phyloP scores from a whole-genome alignment of 1,140 invertebrate genomes.

The Drosophila teissieri region DNA sequence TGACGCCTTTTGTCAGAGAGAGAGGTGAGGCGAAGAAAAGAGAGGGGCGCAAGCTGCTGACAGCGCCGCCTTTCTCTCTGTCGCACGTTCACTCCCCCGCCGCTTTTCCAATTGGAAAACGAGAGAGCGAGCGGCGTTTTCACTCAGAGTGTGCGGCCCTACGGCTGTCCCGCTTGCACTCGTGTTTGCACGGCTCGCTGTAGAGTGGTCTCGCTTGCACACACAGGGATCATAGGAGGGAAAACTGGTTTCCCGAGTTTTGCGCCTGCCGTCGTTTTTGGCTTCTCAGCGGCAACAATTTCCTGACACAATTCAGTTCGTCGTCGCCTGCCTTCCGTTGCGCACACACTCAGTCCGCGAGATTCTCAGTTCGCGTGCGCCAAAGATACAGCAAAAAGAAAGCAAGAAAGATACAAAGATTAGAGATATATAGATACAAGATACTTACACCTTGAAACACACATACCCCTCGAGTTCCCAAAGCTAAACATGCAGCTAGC shows the following conservation, averaged over 20 bases:
- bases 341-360: slow-evolving; percentile 80
- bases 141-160: slow-evolving; percentile 10
- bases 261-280: slow-evolving; percentile 41
- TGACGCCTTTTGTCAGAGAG: slow-evolving; percentile 57
- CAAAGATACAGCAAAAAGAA: slow-evolving; percentile 17
- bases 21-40: slow-evolving; percentile 5
- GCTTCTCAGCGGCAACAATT: slow-evolving; percentile 68
- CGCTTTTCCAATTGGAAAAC: slow-evolving; percentile 41
- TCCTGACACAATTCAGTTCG: slow-evolving; percentile 84
- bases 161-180: slow-evolving; percentile 28
- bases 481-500: slow-evolving; percentile 45
- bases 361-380: slow-evolving; percentile 55
- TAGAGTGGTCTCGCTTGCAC: slow-evolving; percentile 36
- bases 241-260: slow-evolving; percentile 76
- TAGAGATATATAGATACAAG: slow-evolving; percentile 36
- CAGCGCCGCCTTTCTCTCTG: slow-evolving; percentile 44
- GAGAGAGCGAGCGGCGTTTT: slow-evolving; percentile 26
- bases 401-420: slow-evolving; percentile 40
- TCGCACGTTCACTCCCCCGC: slow-evolving; percentile 41
- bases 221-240: slow-evolving; percentile 9
- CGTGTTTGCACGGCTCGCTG: too few species aligned
- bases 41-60: slow-evolving; percentile 12
- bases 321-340: slow-evolving; percentile 82
- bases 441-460: not conserved
- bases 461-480: slow-evolving; percentile 13